Evolutionary conservation across 2,888 invertebrate species (phyloP).

Genomic region (Tortricodes alternella): DNA sequence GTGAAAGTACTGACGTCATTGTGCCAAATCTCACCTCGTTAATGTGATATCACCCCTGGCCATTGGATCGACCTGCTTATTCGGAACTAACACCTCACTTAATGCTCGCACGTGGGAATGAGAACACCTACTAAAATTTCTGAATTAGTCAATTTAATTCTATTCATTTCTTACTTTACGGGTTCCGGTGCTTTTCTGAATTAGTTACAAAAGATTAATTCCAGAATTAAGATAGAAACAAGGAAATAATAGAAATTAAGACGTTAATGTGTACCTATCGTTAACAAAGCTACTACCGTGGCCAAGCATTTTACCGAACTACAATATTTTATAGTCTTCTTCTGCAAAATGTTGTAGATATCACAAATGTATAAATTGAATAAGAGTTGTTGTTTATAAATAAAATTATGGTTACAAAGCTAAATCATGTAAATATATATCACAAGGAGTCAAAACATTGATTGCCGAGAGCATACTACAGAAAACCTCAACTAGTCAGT

Average conservation of each 20-base stretch:
- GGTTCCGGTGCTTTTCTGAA: background rate
- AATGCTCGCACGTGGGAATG: slow-evolving; percentile 22
- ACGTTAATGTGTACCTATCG: too few species aligned
- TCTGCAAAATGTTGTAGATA: too few species aligned
- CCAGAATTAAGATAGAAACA: background rate
- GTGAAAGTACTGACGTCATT: slow-evolving; percentile 78
- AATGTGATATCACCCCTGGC: slow-evolving; percentile 51
- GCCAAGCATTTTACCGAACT: too few species aligned
- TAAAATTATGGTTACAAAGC: too few species aligned
- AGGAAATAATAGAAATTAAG: background rate
- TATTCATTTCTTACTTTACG: background rate
- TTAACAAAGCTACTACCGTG: too few species aligned
- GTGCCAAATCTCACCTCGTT: slow-evolving; percentile 64
- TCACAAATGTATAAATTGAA: too few species aligned
- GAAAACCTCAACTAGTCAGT: slow-evolving; percentile 52
- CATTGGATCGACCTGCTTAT: slow-evolving; percentile 45
- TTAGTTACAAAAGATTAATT: too few species aligned
- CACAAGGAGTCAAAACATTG: slow-evolving; percentile 25
- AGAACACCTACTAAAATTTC: slow-evolving; percentile 25
- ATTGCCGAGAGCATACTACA: slow-evolving; percentile 38
- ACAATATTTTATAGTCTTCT: too few species aligned
- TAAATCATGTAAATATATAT: too few species aligned
- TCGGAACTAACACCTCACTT: slow-evolving; percentile 11
- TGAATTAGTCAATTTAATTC: background rate
- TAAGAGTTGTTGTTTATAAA: too few species aligned